These are phyloP conservation scores for Crenuchus spilurus DNA, from an alignment of 2,797 vertebrate species.

Conservation along the genomic window DNA sequence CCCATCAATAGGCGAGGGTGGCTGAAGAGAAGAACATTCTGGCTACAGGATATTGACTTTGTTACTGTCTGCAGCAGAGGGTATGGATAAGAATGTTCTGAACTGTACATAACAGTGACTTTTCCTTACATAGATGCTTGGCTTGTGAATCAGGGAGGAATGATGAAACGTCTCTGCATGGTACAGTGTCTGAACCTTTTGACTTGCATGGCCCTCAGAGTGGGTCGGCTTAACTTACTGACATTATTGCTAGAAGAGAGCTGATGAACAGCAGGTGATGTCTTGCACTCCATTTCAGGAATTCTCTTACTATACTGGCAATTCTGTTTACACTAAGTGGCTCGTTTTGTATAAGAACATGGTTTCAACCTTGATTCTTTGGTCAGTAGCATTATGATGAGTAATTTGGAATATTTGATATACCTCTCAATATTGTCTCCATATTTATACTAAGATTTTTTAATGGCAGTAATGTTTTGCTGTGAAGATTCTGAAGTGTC, in stretches of 20 bases:
- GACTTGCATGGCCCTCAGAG: neutral
- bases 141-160: constrained; percentile 1
- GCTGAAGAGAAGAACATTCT: constrained; percentile 35
- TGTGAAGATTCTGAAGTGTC: too few species aligned
- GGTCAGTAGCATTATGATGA: constrained; percentile 3
- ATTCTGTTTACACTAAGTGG: constrained; percentile 48
- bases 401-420: constrained; percentile 16
- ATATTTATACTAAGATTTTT: constrained; percentile 24
- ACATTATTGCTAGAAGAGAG: neutral
- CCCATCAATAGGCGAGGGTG: constrained; percentile 26
- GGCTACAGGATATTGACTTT: constrained; percentile 60
- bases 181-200: neutral
- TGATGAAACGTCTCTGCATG: constrained; percentile 9
- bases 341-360: constrained; percentile 21
- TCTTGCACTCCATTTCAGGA: constrained; percentile 15
- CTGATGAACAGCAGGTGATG: neutral
- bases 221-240: neutral
- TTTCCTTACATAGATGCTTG: neutral
- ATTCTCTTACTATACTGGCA: constrained; percentile 28
- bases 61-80: constrained; percentile 22
- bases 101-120: constrained; percentile 64
- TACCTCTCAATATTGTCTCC: constrained; percentile 14
- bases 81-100: constrained; percentile 26
- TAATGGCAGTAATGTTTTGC: constrained; percentile 1
- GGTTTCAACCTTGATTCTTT: neutral